phyloP scores from a whole-genome alignment of 2,797 vertebrate genomes.

The Holocentrus rufus region DNA sequence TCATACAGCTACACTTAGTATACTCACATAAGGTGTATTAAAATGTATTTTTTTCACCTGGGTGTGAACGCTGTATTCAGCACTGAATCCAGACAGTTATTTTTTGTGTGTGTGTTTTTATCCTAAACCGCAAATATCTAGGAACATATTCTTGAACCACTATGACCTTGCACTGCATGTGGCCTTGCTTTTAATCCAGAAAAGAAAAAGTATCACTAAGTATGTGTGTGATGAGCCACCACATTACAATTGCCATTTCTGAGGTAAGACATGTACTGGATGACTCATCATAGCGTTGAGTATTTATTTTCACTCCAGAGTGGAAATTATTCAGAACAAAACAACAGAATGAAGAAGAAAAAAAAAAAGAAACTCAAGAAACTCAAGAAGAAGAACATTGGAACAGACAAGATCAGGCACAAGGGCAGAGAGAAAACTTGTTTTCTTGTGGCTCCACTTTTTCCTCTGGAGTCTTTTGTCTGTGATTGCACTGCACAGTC shows the following conservation, averaged over 20 bases:
- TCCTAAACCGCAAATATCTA: not conserved
- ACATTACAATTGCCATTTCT: constrained; percentile 10
- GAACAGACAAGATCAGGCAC: not conserved
- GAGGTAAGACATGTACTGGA: constrained; percentile 20
- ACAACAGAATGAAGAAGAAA: constrained; percentile 13
- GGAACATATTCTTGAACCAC: not conserved
- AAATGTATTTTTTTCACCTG: no score
- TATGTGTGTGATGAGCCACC: constrained; percentile 23
- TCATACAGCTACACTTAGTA: no score
- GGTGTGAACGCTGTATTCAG: no score
- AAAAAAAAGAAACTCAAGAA: constrained; percentile 1
- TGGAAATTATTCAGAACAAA: constrained; percentile 37
- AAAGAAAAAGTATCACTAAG: not conserved
- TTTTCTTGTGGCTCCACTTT: not conserved
- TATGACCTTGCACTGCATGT: not conserved
- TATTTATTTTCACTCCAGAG: constrained; percentile 19
- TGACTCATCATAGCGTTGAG: constrained; percentile 40
- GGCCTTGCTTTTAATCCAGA: not conserved
- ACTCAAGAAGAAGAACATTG: constrained; percentile 9
- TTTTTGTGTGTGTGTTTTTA: not conserved
- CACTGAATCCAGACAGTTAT: not conserved
- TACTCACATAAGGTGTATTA: no score
- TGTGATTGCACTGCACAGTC: not conserved
- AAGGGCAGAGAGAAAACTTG: constrained; percentile 7
- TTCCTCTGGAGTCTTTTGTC: not conserved